phyloP scores from a whole-genome alignment of 2,888 invertebrate genomes.

The Ichneumoninae sp. region DNA sequence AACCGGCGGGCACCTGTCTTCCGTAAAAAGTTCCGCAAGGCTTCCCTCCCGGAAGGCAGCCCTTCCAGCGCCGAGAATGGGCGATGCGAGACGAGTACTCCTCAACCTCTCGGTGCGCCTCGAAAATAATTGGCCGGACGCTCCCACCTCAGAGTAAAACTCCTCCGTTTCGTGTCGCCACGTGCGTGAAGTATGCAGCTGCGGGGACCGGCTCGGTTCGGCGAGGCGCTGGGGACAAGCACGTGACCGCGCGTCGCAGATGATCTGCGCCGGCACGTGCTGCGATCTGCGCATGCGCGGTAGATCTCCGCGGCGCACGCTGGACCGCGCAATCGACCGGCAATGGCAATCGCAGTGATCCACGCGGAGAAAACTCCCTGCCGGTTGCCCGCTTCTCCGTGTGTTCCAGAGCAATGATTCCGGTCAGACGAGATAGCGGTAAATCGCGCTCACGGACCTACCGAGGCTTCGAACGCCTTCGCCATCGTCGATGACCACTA shows the following conservation, averaged over 20 bases:
- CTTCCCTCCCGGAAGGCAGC: conserved; percentile 24
- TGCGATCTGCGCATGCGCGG: background rate
- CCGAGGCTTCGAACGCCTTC: conserved; percentile 43
- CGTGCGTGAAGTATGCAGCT: conserved; percentile 28
- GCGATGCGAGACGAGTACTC: background rate
- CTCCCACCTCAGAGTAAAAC: background rate
- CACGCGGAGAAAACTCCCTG: conserved; percentile 16
- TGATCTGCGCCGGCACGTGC: conserved; percentile 35
- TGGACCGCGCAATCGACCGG: background rate
- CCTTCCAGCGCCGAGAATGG: background rate
- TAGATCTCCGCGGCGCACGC: background rate
- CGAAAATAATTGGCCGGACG: conserved; percentile 42
- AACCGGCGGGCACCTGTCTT: conserved; percentile 13
- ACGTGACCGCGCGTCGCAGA: conserved; percentile 46
- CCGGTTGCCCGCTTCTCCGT: conserved; percentile 44
- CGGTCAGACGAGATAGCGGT: conserved; percentile 83
- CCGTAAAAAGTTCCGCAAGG: conserved; percentile 31
- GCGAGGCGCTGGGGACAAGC: conserved; percentile 5
- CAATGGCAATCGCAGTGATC: conserved; percentile 10
- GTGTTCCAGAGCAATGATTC: conserved; percentile 82
- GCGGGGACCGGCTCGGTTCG: conserved; percentile 2
- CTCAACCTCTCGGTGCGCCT: background rate
- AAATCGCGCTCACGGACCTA: conserved; percentile 72
- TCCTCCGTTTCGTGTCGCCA: conserved; percentile 13
- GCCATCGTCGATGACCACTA: conserved; percentile 55